These are phyloP conservation scores for Babyrousa celebensis DNA, from an alignment of 2,797 vertebrate genomes.

Conservation along the genomic window DNA sequence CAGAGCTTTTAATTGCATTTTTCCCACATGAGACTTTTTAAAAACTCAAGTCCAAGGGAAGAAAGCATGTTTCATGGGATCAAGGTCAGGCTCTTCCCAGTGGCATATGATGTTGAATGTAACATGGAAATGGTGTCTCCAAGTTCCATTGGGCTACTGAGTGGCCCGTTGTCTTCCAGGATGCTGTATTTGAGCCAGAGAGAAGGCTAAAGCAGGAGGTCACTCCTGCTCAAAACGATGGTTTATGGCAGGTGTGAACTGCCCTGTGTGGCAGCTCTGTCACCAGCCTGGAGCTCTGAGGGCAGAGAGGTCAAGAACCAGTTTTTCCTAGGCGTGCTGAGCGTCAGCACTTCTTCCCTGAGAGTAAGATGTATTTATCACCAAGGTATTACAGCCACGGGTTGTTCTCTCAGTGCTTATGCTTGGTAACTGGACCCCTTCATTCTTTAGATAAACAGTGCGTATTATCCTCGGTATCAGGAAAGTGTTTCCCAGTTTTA, in stretches of 20 bases:
- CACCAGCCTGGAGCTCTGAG: neutral
- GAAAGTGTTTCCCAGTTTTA: slow-evolving; percentile 53
- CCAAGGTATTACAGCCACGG: slow-evolving; percentile 59
- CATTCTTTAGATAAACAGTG: slow-evolving; percentile 35
- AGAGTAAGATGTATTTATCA: neutral
- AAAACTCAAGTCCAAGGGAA: slow-evolving; percentile 81
- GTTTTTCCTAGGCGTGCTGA: slow-evolving; percentile 36
- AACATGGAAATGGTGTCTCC: slow-evolving; percentile 39
- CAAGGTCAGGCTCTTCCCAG: neutral
- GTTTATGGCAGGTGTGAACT: neutral
- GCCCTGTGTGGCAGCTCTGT: neutral
- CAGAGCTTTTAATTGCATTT: slow-evolving; percentile 71
- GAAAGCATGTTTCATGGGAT: slow-evolving; percentile 41
- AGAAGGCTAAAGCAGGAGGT: slow-evolving; percentile 55
- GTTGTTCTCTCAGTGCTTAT: slow-evolving; percentile 52
- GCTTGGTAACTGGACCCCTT: slow-evolving; percentile 6
- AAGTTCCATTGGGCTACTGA: neutral
- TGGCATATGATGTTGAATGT: slow-evolving; percentile 15
- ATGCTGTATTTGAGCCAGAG: slow-evolving; percentile 6
- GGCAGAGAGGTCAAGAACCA: neutral
- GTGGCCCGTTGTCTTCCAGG: slow-evolving; percentile 40
- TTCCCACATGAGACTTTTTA: slow-evolving; percentile 77
- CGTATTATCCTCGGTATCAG: neutral
- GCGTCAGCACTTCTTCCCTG: neutral
- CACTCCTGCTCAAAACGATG: slow-evolving; percentile 31